Conservation (phyloP, 2,888 invertebrate species). For the Trissoscelio sp. region DNA sequence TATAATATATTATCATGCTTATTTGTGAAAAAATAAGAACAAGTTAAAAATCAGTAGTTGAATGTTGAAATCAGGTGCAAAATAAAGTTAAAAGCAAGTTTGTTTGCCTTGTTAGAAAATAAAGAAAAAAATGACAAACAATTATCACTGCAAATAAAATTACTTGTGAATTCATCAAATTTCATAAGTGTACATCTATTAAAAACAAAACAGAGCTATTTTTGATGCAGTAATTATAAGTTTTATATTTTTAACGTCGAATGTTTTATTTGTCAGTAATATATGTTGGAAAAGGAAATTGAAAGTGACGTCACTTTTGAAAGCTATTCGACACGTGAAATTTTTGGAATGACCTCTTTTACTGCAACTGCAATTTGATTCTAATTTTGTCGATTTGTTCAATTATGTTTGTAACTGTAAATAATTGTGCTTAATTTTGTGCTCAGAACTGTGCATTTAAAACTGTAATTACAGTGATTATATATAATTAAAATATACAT, state of each 20-base stretch:
- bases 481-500: background rate
- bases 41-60: too few relatives aligned
- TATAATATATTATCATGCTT: too few relatives aligned
- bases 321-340: background rate
- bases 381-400: too few relatives aligned
- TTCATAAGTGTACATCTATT: constrained; percentile 7
- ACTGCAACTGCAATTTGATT: too few relatives aligned
- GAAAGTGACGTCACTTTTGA: background rate
- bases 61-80: background rate
- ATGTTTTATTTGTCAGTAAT: background rate
- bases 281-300: background rate
- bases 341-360: background rate
- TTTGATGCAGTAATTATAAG: constrained; percentile 14
- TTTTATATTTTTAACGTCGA: background rate
- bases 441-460: background rate
- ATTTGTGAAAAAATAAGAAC: too few relatives aligned
- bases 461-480: background rate
- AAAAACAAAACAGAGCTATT: constrained; percentile 3
- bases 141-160: background rate
- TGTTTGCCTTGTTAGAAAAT: too few relatives aligned
- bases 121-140: too few relatives aligned
- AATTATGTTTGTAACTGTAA: too few relatives aligned
- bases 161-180: constrained; percentile 1
- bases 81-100: background rate
- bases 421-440: background rate